Base-by-base conservation (phyloP, 2,888 invertebrate species). In the Cloeon dipterum region DNA sequence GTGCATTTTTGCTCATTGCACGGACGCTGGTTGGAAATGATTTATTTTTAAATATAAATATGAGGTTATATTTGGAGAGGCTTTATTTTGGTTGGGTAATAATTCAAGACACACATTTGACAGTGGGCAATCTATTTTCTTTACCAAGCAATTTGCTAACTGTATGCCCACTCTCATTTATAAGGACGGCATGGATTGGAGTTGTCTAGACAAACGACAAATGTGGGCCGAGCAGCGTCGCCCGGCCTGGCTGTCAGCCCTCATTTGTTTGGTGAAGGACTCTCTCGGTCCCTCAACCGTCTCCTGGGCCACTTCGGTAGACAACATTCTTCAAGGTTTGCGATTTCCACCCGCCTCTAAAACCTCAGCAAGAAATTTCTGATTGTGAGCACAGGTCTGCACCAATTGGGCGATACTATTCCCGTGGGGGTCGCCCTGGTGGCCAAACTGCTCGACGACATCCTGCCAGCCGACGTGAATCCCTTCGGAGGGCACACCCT, bases 151-250 rank as follows among this genome's bases (percentile, higher is more conserved):
- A n/a, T n/a, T n/a, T n/a, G n/a, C n/a, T n/a, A n/a, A n/a, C n/a
- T n/a, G n/a, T n/a, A 20, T 20, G 20, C 5, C 20, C 20, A 4
- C 20, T 20, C 20, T 20, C 20, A 7, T 20, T 20, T 4, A 16
- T 10, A 4, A 10, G 13, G 29, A 29, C 16, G 20, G 4, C 20
- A 35, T 29, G 29, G 46, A 46, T 37, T 36, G 34, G 23, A 34
- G 35, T 7, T 43, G 43, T 26, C 44, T 42, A n/a, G 32, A 35
- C 16, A 35, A 14, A 21, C n/a, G n/a, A 4, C 42, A 78, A 76
- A 70, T 82, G 2, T 82, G 82, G 82, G 79, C 34, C 14, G 32
- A 79, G 51, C 75, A 77, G 50, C 70, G 73, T 21, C 60, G 76
- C 25, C 78, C 78, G 11, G 66, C 79, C 1, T 83, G 82, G 82